Evolutionary conservation across 2,797 vertebrate species (phyloP), one percentile per base, ranked within the genome.

Genomic region (Aplochiton taeniatus): DNA sequence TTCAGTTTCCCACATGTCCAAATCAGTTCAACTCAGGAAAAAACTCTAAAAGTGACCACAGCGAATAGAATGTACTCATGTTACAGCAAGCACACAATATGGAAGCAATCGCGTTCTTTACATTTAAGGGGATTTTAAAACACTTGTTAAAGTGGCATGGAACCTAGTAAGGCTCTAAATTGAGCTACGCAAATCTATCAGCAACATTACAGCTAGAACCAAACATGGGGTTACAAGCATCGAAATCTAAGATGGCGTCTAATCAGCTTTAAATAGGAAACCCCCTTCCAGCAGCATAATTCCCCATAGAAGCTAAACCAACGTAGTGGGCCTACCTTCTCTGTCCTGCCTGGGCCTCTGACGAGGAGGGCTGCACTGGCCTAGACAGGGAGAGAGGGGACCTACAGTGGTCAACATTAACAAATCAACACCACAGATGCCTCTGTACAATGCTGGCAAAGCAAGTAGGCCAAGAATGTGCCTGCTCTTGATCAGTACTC

Each of bases 341-440:
- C 79, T 78, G 74, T 82, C 73, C 83, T 78, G 79, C 68, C 72
- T 69, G 79, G 69, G 79, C 73, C 64, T 82, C 76, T 69, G 77
- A 17, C 64, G 74, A 69, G 70, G 72, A 72, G 75, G 63, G 60
- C 73, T 69, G 82, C 70, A 77, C 72, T 81, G 76, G 59, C 80
- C 74, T 84, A 76, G 83, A 83, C 77, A 70, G 80, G 51, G 74
- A 85, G 77, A 81, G 58, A 81, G 79, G 77, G 84, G 63, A 81
- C 73, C 76, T 77, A 75, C 54, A 78, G 74, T 55, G 73, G 79
- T 78, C 79, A 83, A 78, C 75, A 70, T 68, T 65, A 79, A 59
- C 31, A 31, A 6, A 31, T 70, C 55, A 57, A 56, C 41, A 42
- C 48, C 31, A 46, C 53, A 45, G 51, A 57, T 19, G 60, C 18